These are phyloP conservation scores for Drosophila varians DNA, from an alignment of 1,140 invertebrate species.

Conservation along the genomic window DNA sequence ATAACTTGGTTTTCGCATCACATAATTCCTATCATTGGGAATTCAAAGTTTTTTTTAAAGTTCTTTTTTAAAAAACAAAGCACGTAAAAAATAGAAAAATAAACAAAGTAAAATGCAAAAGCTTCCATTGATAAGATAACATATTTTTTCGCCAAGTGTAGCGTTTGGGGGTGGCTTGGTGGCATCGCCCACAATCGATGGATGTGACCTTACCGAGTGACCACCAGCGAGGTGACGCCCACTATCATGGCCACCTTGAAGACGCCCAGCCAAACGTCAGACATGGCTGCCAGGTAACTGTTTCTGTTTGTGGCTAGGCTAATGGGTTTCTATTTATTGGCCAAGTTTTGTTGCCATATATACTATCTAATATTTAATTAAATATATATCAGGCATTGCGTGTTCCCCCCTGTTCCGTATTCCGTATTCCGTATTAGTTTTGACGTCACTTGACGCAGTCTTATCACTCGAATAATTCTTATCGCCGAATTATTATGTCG, in stretches of 20 bases:
- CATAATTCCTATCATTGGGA: background rate
- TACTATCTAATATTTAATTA: conserved; percentile 29
- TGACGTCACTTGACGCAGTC: conserved; percentile 51
- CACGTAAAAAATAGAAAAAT: background rate
- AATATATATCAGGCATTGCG: conserved; percentile 7
- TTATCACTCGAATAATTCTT: conserved; percentile 22
- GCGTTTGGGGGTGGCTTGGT: background rate
- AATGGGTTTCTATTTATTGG: conserved; percentile 16
- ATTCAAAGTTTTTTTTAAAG: background rate
- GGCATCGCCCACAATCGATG: conserved; percentile 27
- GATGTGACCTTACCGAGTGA: conserved; percentile 85
- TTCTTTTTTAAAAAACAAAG: too few relatives aligned
- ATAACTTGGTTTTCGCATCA: background rate
- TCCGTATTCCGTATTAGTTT: background rate
- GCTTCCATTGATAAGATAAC: background rate
- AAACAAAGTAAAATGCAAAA: background rate
- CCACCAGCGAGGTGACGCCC: conserved; percentile 85
- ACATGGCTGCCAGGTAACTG: conserved; percentile 80
- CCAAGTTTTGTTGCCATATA: too few relatives aligned
- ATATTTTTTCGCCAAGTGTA: background rate
- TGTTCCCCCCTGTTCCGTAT: background rate
- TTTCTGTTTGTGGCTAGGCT: background rate
- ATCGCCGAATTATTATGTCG: too few relatives aligned
- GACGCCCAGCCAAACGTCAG: conserved; percentile 85
- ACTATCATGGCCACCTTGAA: conserved; percentile 86